Evolutionary conservation across 2,797 vertebrate species (phyloP), one percentile per base, ranked within the genome.

Genomic region (Mus spretus): DNA sequence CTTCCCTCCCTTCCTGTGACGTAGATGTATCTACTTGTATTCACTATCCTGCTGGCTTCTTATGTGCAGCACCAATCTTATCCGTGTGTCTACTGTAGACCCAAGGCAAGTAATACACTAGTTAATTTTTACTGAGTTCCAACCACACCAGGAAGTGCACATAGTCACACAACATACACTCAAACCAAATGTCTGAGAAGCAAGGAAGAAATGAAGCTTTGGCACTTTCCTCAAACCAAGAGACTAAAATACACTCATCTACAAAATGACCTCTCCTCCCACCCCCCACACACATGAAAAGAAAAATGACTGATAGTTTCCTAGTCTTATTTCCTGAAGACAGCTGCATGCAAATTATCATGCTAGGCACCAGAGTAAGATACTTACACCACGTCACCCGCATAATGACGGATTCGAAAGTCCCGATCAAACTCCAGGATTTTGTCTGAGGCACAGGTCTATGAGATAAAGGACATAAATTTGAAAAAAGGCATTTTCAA

Each of bases 391-490:
- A 99, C 99, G 4, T 99, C 99, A 50, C 99, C 99, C 0, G 99
- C 99, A 0, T 99, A 99, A 98, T 99, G 99, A 34, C 99, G 99
- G 98, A 99, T 99, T 26, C 99, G 99, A 98, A 99, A 99, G 98
- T 99, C 99, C 98, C 99, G 98, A 98, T 99, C 99, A 57, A 99
- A 99, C 98, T 99, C 99, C 98, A 99, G 97, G 85, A 97, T 99
- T 98, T 99, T 99, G 98, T 99, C 99, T 0, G 99, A 99, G 0
- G 99, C 99, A 61, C 99, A 99, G 87, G 99, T 99, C 99, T 99
- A 98, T 81, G 90, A 97, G 89, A 93, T 89, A 13, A 95, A 96
- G 20, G 70, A 97, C 47, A 96, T 0, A 61, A 89, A 90, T 96
- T 96, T 88, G 47, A 93, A 94, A 93, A 95, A 6, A 85, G 37